Evolutionary conservation across 2,888 invertebrate species (phyloP).

Genomic region (Phrixothrix hirtus): DNA sequence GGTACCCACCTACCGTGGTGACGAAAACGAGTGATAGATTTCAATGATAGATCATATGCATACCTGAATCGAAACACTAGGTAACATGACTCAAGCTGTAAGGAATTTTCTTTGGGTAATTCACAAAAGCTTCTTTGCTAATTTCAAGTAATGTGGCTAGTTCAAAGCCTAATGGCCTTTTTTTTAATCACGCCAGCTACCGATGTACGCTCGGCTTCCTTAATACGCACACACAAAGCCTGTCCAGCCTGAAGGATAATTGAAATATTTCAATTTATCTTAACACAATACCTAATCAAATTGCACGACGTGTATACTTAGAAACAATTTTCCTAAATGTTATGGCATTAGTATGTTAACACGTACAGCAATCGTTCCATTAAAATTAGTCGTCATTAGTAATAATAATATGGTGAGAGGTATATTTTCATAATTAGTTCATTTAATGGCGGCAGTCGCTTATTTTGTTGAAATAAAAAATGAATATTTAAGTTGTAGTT

Average conservation of each 20-base stretch:
- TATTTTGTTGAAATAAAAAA: too few species aligned
- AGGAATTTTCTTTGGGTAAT: neutral
- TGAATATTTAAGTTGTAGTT: too few species aligned
- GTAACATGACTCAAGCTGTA: conserved; percentile 11
- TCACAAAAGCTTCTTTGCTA: neutral
- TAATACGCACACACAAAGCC: conserved; percentile 22
- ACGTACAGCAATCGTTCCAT: neutral
- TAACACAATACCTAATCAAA: too few species aligned
- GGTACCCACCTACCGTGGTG: conserved; percentile 18
- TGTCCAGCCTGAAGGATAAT: conserved; percentile 19
- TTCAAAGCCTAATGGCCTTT: conserved; percentile 9
- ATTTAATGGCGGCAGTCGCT: too few species aligned
- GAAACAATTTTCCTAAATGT: too few species aligned
- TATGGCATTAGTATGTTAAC: too few species aligned
- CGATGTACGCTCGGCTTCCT: conserved; percentile 25
- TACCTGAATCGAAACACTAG: conserved; percentile 17
- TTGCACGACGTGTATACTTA: too few species aligned
- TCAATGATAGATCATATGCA: conserved; percentile 23
- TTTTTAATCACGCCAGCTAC: conserved; percentile 19
- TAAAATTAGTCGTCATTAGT: neutral
- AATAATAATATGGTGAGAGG: neutral
- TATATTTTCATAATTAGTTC: too few species aligned
- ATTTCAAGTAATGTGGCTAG: neutral
- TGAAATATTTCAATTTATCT: conserved; percentile 10
- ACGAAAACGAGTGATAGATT: conserved; percentile 19